Conservation (phyloP, 2,797 vertebrate genomes). For the Chrysocyon brachyurus region DNA sequence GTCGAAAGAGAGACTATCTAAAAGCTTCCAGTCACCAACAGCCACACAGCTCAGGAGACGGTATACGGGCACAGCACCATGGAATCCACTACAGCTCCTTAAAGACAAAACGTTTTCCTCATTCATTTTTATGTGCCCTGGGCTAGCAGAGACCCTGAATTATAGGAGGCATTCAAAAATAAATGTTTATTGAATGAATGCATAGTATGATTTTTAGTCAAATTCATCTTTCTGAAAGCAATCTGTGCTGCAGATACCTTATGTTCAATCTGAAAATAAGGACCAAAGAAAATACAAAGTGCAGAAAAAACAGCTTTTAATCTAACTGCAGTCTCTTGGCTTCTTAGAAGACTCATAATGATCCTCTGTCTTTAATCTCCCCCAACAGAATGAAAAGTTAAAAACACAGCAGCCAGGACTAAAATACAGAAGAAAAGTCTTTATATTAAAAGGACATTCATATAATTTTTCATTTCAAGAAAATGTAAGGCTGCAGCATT, state of each 20-base stretch:
- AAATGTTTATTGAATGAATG: slow-evolving; percentile 80
- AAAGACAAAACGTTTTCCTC: slow-evolving; percentile 55
- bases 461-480: slow-evolving; percentile 67
- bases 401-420: slow-evolving; percentile 50
- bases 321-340: slow-evolving; percentile 62
- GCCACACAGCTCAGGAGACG: neutral
- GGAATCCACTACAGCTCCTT: neutral
- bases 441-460: slow-evolving; percentile 75
- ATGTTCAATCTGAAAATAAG: slow-evolving; percentile 81
- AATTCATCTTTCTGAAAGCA: slow-evolving; percentile 83
- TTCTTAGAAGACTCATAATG: slow-evolving; percentile 78
- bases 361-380: slow-evolving; percentile 74
- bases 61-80: neutral
- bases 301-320: slow-evolving; percentile 80
- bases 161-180: slow-evolving; percentile 73
- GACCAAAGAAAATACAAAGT: slow-evolving; percentile 78
- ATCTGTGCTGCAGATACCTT: slow-evolving; percentile 74
- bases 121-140: slow-evolving; percentile 63
- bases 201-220: slow-evolving; percentile 79
- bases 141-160: slow-evolving; percentile 46
- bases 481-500: slow-evolving; percentile 43
- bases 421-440: slow-evolving; percentile 63
- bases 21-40: neutral
- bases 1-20: neutral
- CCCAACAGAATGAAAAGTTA: slow-evolving; percentile 70